Base-by-base conservation (phyloP, 1,140 invertebrate genomes). In the Bombus vancouverensis region DNA sequence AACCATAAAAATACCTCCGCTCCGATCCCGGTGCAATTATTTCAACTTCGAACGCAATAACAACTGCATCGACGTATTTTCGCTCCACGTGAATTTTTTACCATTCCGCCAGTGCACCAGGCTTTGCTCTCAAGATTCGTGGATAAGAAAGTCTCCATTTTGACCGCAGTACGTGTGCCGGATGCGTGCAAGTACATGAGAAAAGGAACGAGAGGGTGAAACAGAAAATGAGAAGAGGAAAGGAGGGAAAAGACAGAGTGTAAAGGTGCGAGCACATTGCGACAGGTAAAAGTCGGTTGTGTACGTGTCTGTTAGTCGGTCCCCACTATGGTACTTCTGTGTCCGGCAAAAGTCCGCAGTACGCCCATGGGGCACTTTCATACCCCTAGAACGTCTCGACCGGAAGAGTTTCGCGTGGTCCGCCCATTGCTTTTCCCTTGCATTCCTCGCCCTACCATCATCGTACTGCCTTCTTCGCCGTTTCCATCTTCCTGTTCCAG, bases 301-400 rank as follows among this genome's bases (percentile, higher is more conserved):
- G 80, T 91, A 89, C 82, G 84, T 88, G 90, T 84, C 85, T 71
- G 89, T 90, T 90, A 88, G 75, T 34, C 83, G 78, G 59, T 34
- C 83, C 87, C 85, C 91, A 62, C 70, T 91, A 91, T 87, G 90
- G 90, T 83, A 89, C 91, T 92, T 90, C 59, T 87, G 91, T 87
- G 91, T 89, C 90, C 91, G 66, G 76, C 78, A 83, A 81, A 82
- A 91, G 87, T 88, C 88, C 74, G 65, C 84, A 91, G 81, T 80
- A 81, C 87, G 71, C 91, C 90, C 91, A 81, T 78, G 91, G 89
- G 82, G 78, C 85, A 91, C 82, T 91, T 89, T 42, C 71, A 57
- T 84, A 78, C 87, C 80, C 87, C 68, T 78, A 81, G 78, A 74
- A 53, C 80, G 77, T 88, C 89, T 80, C 83, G 44, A 65, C 81